phyloP scores from a whole-genome alignment of 2,113 vertebrate genomes.

The Orycteropus afer region DNA sequence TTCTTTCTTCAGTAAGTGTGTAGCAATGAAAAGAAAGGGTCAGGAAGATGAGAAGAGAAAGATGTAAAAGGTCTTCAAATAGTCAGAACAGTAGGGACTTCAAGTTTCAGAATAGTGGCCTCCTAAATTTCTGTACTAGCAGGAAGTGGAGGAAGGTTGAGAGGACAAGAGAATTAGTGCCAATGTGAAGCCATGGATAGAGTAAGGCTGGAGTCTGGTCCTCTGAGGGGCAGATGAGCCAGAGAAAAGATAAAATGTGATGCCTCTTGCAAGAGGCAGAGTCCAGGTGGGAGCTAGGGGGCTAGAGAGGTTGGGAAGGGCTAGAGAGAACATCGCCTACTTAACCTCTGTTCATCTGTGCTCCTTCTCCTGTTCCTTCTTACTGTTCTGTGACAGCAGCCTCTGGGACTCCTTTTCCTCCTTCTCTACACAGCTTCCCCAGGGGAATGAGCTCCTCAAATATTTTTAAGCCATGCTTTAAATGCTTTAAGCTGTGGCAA shows the following conservation, averaged over 20 bases:
- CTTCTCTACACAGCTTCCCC: fast-evolving
- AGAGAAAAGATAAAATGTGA: fast-evolving
- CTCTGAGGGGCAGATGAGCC: neutral
- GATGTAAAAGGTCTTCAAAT: too few species aligned
- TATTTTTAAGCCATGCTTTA: neutral
- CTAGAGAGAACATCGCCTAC: neutral
- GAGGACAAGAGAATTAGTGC: too few species aligned
- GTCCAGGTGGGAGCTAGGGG: neutral
- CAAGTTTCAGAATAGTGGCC: neutral
- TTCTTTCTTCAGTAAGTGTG: neutral
- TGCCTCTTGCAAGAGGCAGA: neutral
- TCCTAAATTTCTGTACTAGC: neutral
- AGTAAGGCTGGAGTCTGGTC: too few species aligned
- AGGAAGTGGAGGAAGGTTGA: fast-evolving
- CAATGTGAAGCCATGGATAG: neutral
- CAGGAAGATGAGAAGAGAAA: neutral
- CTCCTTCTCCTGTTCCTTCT: neutral
- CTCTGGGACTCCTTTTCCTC: neutral
- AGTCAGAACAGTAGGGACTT: neutral
- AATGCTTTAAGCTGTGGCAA: slow-evolving; percentile 10
- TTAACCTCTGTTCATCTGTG: neutral
- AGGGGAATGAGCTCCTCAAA: neutral
- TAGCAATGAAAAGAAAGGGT: neutral
- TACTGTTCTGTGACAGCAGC: too few species aligned
- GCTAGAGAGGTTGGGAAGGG: fast-evolving